Percentiles rank a stretch among this genome's conserved stretches.
These are phyloP conservation scores for Minunthozetes semirufus DNA, from an alignment of 2,888 invertebrate species.

Conservation along the genomic window DNA sequence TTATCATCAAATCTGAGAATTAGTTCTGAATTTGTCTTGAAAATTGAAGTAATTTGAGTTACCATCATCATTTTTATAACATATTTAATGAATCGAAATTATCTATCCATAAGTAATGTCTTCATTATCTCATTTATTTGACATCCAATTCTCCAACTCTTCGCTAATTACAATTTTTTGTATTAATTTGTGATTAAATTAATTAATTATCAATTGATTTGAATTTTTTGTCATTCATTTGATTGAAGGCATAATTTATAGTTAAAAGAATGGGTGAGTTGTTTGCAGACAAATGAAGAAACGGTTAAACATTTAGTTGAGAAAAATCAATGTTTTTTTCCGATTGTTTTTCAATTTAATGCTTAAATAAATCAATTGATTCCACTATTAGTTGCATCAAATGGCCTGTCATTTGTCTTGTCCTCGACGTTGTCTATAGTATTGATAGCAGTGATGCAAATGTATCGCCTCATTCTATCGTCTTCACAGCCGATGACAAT, in stretches of 20 bases:
- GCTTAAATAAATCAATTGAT: not conserved
- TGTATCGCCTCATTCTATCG: conserved; percentile 72
- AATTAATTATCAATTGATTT: not conserved
- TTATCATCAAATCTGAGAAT: no score
- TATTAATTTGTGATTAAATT: not conserved
- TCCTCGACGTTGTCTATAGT: conserved; percentile 72
- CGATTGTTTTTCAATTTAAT: not conserved
- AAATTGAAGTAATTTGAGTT: not conserved
- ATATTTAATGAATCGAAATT: not conserved
- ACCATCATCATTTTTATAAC: not conserved
- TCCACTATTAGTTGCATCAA: conserved; percentile 47
- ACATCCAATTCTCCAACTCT: not conserved
- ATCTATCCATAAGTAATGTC: not conserved
- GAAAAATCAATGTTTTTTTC: not conserved
- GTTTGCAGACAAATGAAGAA: not conserved
- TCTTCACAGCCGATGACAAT: conserved; percentile 75
- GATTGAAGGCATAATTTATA: not conserved
- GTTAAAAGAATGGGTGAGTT: not conserved
- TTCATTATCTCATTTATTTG: not conserved
- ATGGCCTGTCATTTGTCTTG: conserved; percentile 51
- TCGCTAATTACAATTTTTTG: not conserved
- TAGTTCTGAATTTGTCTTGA: not conserved
- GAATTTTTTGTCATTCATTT: not conserved
- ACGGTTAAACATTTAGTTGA: not conserved
- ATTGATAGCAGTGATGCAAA: conserved; percentile 85